A percentile compares a stretch with the other conserved stretches of the same genome.
phyloP scores from a whole-genome alignment of 2,113 vertebrate species.

The Marmota monax region DNA sequence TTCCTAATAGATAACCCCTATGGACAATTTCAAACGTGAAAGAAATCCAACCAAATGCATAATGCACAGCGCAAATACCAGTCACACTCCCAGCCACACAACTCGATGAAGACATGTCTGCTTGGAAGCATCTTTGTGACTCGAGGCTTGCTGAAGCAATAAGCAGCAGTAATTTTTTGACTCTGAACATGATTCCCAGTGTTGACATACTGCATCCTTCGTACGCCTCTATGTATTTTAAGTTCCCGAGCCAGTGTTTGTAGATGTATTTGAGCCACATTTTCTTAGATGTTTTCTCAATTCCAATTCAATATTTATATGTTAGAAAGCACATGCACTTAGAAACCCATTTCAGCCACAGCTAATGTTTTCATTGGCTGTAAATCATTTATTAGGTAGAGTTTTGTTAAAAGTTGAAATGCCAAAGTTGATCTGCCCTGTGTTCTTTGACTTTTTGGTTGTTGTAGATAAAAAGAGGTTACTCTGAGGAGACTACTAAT shows the following conservation, averaged over 20 bases:
- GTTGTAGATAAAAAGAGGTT: not conserved
- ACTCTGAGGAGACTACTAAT: not conserved
- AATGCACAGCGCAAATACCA: not conserved
- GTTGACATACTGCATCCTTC: not conserved
- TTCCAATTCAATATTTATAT: conserved; percentile 18
- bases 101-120: not conserved
- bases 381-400: conserved; percentile 41
- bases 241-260: not conserved
- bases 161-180: not conserved
- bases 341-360: not conserved
- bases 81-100: not conserved
- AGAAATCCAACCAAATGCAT: not conserved
- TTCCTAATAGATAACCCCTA: not conserved
- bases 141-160: conserved; percentile 16
- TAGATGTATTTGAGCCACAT: not conserved
- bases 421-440: not conserved
- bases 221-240: not conserved
- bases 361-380: not conserved
- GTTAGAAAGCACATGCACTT: conserved; percentile 27
- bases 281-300: conserved; percentile 21
- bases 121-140: not conserved
- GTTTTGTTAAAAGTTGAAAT: conserved; percentile 52
- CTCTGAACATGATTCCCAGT: not conserved
- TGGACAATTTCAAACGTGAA: conserved; percentile 40
- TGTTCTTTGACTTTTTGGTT: not conserved